A percentile compares a stretch with the other conserved stretches of the same genome.
Evolutionary conservation across 2,888 invertebrate genomes (phyloP).

Genomic region (Furcula furcula): DNA sequence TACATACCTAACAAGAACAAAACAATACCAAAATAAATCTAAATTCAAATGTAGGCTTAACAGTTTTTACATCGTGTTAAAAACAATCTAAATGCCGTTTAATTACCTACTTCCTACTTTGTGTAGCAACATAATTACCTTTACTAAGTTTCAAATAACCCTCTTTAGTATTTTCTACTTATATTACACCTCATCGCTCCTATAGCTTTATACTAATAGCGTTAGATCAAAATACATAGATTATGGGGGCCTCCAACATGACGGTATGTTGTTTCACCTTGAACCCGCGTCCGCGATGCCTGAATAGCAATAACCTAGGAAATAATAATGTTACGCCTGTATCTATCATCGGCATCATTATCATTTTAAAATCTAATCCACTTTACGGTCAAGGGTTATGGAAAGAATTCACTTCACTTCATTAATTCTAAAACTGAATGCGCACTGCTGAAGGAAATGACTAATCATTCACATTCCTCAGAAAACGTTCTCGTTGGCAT

Average conservation of each 20-base stretch:
- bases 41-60: not conserved
- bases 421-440: constrained; percentile 13
- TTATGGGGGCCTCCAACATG: constrained; percentile 55
- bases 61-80: too few species aligned
- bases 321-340: constrained; percentile 33
- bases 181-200: not conserved
- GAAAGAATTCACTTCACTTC: constrained; percentile 8
- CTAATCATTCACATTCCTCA: constrained; percentile 37
- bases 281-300: constrained; percentile 55
- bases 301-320: constrained; percentile 53
- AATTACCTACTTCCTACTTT: not conserved
- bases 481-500: constrained; percentile 38
- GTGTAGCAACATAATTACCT: not conserved
- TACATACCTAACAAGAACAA: not conserved
- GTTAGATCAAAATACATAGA: constrained; percentile 27
- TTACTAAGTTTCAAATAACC: not conserved
- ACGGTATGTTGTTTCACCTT: constrained; percentile 44
- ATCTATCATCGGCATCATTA: constrained; percentile 20
- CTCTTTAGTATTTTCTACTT: too few species aligned
- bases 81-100: too few species aligned
- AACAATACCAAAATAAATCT: not conserved
- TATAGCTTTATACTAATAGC: constrained; percentile 8
- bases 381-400: constrained; percentile 9
- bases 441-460: constrained; percentile 20
- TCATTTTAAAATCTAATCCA: constrained; percentile 13